These are phyloP conservation scores for Drosophila austrosaltans DNA, from an alignment of 2,888 invertebrate genomes.

Conservation along the genomic window DNA sequence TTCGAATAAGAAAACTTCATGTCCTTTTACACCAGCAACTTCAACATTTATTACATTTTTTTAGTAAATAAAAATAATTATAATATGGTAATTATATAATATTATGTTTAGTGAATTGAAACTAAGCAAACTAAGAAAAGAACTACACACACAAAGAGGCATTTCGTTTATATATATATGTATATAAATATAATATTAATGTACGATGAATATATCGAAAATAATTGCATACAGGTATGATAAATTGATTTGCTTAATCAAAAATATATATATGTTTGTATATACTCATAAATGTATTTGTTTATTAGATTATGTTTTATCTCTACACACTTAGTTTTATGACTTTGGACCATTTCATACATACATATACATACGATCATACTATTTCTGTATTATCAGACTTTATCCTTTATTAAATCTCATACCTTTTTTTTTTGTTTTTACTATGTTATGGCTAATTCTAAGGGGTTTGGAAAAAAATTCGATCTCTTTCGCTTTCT, in stretches of 20 bases:
- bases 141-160: slow-evolving; percentile 18
- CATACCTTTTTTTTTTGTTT: slow-evolving; percentile 8
- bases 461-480: slow-evolving; percentile 59
- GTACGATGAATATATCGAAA: slow-evolving; percentile 21
- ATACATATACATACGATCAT: slow-evolving; percentile 34
- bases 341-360: slow-evolving; percentile 70
- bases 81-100: background rate
- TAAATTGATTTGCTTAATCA: slow-evolving; percentile 46
- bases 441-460: slow-evolving; percentile 38
- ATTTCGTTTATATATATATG: slow-evolving; percentile 3
- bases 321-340: slow-evolving; percentile 55
- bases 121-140: slow-evolving; percentile 1
- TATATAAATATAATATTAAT: slow-evolving; percentile 15
- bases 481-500: slow-evolving; percentile 44
- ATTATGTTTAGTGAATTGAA: background rate
- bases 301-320: slow-evolving; percentile 16
- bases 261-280: slow-evolving; percentile 32
- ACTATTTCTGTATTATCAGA: slow-evolving; percentile 26
- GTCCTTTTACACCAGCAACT: background rate
- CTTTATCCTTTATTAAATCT: slow-evolving; percentile 65
- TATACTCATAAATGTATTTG: background rate
- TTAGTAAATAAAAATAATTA: background rate
- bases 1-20: background rate
- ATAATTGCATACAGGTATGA: slow-evolving; percentile 28
- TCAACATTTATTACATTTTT: slow-evolving; percentile 2